Evolutionary conservation across 2,113 vertebrate species (phyloP), one percentile per base, ranked within the genome.

Genomic region (Amphiprion ocellaris): DNA sequence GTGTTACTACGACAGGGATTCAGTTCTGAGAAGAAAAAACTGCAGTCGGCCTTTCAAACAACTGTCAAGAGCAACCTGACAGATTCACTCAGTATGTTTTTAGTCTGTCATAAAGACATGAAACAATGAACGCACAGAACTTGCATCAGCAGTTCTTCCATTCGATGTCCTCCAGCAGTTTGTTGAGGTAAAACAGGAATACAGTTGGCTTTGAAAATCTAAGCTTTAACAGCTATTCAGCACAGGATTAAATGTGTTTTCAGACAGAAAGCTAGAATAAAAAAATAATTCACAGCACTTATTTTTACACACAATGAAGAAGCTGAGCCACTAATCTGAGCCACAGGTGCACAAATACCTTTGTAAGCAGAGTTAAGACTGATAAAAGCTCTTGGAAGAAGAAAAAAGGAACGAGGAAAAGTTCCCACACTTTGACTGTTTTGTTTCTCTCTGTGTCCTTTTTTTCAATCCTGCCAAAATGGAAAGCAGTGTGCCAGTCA

Each of bases 351-450:
- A 90, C 87, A 92, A 92, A 89, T 90, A 90, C 91, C 89, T 88
- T 85, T 85, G 91, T 88, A 87, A 90, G 91, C 89, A 90, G 87
- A 87, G 93, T 91, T 94, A 93, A 94, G 83, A 76, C 85, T 90
- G 88, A 91, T 92, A 92, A 94, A 93, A 92, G 91, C 88, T 87
- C 86, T 73, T 86, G 84, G 82, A 90, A 86, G 77, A 79, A 89
- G 86, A 92, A 91, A 86, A 92, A 93, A 92, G 69, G 87, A 91
- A 87, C 50, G 52, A 69, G 54, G 77, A 93, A 90, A 91, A 72
- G 92, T 95, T 96, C 94, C 94, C 95, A 95, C 94, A 95, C 92
- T 93, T 88, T 83, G 89, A 84, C 85, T 62, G 86, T 82, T 93
- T 93, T 93, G 84, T 90, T 94, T 93, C 90, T 93, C 86, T 87